Conservation (phyloP, 1,140 invertebrate species). For the Pseudachorutes palmiensis region DNA sequence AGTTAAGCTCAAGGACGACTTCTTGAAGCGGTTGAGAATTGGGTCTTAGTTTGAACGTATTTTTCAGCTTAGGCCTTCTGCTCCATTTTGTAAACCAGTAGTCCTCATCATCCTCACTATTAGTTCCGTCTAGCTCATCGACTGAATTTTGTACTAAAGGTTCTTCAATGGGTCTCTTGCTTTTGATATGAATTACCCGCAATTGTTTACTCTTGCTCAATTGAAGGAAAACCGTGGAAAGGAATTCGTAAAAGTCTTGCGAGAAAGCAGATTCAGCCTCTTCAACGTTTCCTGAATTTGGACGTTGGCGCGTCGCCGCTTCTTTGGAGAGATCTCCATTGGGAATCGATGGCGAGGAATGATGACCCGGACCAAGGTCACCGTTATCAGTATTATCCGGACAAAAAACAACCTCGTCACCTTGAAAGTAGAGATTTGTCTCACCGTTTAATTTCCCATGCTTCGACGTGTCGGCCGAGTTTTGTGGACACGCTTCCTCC, state of each 20-base stretch:
- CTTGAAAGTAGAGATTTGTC: conserved; percentile 20
- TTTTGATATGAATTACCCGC: conserved; percentile 30
- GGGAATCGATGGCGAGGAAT: conserved; percentile 2
- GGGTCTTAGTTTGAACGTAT: conserved; percentile 20
- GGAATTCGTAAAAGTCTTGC: conserved; percentile 15
- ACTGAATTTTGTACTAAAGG: background rate
- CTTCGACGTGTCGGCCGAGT: background rate
- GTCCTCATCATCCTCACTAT: conserved; percentile 22
- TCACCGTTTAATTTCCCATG: conserved; percentile 19
- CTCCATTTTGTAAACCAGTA: conserved; percentile 38
- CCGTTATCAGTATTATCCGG: no score
- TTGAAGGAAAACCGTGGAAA: conserved; percentile 29
- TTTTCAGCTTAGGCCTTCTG: conserved; percentile 28
- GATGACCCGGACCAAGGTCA: no score
- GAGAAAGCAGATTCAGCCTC: background rate
- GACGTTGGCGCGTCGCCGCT: no score
- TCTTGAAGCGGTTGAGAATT: background rate
- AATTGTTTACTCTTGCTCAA: conserved; percentile 27
- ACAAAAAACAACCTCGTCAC: background rate
- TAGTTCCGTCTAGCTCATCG: background rate
- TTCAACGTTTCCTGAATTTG: no score
- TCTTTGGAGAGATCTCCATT: no score
- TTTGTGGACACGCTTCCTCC: background rate
- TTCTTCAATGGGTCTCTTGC: conserved; percentile 7
- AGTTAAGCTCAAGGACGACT: background rate